Evolutionary conservation across 2,888 invertebrate genomes (phyloP).

Genomic region (Tetrapedia diversipes): DNA sequence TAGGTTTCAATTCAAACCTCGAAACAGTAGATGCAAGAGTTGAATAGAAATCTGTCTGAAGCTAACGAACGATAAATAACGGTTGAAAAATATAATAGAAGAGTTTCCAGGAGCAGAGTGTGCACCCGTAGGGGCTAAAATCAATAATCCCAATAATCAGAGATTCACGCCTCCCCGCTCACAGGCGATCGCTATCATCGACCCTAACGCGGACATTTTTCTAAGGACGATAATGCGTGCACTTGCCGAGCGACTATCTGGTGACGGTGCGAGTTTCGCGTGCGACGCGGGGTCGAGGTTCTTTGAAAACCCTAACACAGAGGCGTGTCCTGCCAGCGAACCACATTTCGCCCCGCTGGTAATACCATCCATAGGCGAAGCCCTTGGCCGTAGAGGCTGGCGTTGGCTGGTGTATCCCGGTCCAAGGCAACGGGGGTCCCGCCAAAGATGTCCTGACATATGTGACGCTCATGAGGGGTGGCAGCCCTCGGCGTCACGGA

Average conservation of each 20-base stretch:
- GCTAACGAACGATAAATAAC: no score
- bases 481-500: constrained; percentile 67
- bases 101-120: no score
- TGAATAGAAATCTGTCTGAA: no score
- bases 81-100: background rate
- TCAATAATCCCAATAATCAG: background rate
- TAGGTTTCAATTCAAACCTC: no score
- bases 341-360: constrained; percentile 74
- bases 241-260: constrained; percentile 14
- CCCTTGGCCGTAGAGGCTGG: constrained; percentile 41
- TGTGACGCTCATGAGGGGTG: constrained; percentile 78
- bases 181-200: constrained; percentile 2
- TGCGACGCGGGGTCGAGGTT: constrained; percentile 16
- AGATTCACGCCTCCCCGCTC: constrained; percentile 5
- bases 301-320: constrained; percentile 70
- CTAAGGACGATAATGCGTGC: constrained; percentile 10
- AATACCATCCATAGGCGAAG: constrained; percentile 73
- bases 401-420: constrained; percentile 56
- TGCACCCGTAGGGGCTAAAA: background rate
- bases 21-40: no score
- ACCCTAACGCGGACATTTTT: no score
- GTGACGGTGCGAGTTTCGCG: constrained; percentile 45
- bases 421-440: constrained; percentile 57
- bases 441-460: constrained; percentile 76
- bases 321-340: constrained; percentile 69